Conservation (phyloP, 1,140 invertebrate species). For the Bombus breviceps region DNA sequence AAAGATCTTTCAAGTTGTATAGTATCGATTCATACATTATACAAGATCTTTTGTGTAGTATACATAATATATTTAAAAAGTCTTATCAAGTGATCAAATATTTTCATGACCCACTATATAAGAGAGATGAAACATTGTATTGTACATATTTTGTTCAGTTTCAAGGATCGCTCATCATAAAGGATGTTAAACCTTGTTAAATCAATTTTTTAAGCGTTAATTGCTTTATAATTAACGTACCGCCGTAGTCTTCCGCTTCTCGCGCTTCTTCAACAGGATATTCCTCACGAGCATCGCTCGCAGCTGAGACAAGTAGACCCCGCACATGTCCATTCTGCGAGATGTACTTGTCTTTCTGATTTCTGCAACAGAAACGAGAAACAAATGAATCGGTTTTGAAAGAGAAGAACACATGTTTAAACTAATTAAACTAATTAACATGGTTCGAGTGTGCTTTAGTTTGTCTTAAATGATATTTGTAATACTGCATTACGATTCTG, state of each 20-base stretch:
- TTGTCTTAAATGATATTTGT: background rate
- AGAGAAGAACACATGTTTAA: background rate
- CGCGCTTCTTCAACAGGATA: constrained; percentile 87
- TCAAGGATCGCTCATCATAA: background rate
- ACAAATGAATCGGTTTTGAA: background rate
- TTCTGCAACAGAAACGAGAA: constrained; percentile 72
- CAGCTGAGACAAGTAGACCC: constrained; percentile 84
- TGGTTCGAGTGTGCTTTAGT: background rate
- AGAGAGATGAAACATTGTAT: background rate
- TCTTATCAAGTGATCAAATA: background rate
- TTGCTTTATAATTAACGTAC: constrained; percentile 79
- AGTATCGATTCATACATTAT: background rate
- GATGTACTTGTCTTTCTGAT: constrained; percentile 65
- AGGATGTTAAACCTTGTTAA: background rate
- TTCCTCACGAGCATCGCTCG: constrained; percentile 88
- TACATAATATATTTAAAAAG: background rate
- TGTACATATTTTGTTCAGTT: background rate
- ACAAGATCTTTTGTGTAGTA: background rate
- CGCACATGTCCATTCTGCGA: constrained; percentile 77
- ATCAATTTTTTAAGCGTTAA: background rate
- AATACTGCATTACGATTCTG: background rate
- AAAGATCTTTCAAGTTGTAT: background rate
- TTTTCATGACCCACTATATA: background rate
- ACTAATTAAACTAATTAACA: background rate
- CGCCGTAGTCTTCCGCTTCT: constrained; percentile 88